Evolutionary conservation across 2,797 vertebrate species (phyloP).

Genomic region (Enteromius paludinosus): DNA sequence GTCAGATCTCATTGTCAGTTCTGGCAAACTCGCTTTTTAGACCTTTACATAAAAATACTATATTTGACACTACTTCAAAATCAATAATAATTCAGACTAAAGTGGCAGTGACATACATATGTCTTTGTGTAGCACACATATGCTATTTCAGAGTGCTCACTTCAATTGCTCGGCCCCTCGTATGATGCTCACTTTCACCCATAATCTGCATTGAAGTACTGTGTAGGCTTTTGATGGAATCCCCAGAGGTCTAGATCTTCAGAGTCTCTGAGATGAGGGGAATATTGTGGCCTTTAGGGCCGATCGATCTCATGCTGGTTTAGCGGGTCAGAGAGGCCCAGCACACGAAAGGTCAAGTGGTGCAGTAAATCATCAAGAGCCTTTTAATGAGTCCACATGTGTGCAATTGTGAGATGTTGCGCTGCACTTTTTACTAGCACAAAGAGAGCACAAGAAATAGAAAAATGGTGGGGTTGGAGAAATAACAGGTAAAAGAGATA

Average conservation of each 20-base stretch:
- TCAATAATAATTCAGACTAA: neutral
- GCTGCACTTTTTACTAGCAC: conserved; percentile 6
- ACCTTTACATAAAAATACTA: neutral
- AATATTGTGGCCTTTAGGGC: conserved; percentile 57
- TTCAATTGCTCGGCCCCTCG: neutral
- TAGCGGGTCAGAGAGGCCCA: conserved; percentile 19
- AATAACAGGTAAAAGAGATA: neutral
- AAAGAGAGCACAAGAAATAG: neutral
- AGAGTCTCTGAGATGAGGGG: conserved; percentile 36
- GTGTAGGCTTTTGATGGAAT: conserved; percentile 6
- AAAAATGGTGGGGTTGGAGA: neutral
- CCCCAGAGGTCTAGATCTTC: neutral
- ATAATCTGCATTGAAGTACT: conserved; percentile 9
- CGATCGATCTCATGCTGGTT: conserved; percentile 53
- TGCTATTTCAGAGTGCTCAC: neutral
- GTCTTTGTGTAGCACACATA: neutral
- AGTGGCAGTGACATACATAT: neutral
- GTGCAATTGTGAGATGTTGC: neutral
- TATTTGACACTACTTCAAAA: neutral
- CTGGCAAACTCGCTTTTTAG: neutral
- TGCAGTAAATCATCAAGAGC: conserved; percentile 59
- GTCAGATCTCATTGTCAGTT: conserved; percentile 1
- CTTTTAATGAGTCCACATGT: conserved; percentile 32
- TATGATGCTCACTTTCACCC: neutral
- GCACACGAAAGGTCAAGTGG: conserved; percentile 56